Base-by-base conservation (phyloP, 2,888 invertebrate species). In the Laspeyria flexula region DNA sequence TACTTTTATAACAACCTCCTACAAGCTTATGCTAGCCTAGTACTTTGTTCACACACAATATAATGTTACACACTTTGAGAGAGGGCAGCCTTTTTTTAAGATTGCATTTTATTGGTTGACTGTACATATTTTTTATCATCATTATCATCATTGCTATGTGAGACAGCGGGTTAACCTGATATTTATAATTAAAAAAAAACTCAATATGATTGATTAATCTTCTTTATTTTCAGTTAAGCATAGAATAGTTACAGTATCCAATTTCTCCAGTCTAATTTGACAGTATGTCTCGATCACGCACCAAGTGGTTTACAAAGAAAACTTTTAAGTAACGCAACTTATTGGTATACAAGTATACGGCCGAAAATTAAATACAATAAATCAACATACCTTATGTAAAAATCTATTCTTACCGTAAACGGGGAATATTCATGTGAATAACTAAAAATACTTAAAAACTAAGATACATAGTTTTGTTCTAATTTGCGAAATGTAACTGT, bases 191-290 rank as follows among this genome's bases (percentile, higher is more conserved):
- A 12, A 39, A 42, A 42, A 1, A 74, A 73, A 65, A 62, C 38
- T 52, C 52, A 21, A 30, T 21, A 44, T 84, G 11, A 30, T 75
- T 67, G 88, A 87, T 90, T 90, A 88, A 88, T 89, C 82, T 83
- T 88, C 83, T 91, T 92, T 90, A 90, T 91, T 91, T 89, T 88
- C 87, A 88, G 82, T 88, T 90, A 91, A 92, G 91, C 91, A 92
- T 90, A 92, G 88, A 91, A 86, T 90, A 91, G 87, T 90, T 69
- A 91, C 88, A 90, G 82, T 89, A 86, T 82, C 81, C 86, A 85
- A 83, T 79, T 83, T 83, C 79, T 80, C 88, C 88, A 88, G 88
- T 87, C 85, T 80, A 84, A 79, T 78, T 78, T 71, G 86, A 86
- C 87, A 82, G 67, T 65, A 73, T 61, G 61, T 54, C 69, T 73